Base-by-base conservation (phyloP, 2,797 vertebrate species). In the Propithecus perrieri region DNA sequence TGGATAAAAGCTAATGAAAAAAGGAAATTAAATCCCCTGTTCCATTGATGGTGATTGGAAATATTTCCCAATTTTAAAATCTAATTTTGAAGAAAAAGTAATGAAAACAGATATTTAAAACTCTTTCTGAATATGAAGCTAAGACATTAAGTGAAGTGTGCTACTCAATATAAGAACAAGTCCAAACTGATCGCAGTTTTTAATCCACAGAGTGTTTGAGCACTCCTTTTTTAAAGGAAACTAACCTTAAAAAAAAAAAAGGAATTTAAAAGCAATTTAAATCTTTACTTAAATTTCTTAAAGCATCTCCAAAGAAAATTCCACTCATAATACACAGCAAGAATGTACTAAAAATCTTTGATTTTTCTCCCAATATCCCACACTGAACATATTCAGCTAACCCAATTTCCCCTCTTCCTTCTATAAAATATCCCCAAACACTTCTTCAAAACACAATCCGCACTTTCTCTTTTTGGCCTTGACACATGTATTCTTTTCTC, bases 1-100 rank as follows among this genome's bases (percentile, higher is more conserved):
- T 91, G 38, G 38, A 78, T 85, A 55, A 96, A 95, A 94, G 55
- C 0, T 84, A 93, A 97, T 96, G 30, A 96, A 93, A 38, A 93
- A 17, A 93, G 12, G 91, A 35, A 86, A 95, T 97, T 96, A 75
- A 97, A 96, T 97, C 50, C 96, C 53, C 72, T 91, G 5, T 76
- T 83, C 69, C 48, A 69, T 14, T 65, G 26, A 95, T 50, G 61
- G 65, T 55, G 33, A 89, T 87, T 81, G 1, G 15, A 94, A 46
- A 83, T 81, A 79, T 88, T 96, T 96, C 87, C 84, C 43, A 79
- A 95, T 85, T 94, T 94, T 69, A 71, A 94, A 94, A 97, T 83
- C 48, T 94, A 95, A 92, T 94, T 92, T 74, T 95, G 65, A 85
- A 87, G 74, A 96, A 95, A 96, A 93, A 79, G 57, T 92, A 94